A percentile compares a stretch with the other conserved stretches of the same genome.
Conservation (phyloP, 2,797 vertebrate genomes). For the Liparis tanakae region DNA sequence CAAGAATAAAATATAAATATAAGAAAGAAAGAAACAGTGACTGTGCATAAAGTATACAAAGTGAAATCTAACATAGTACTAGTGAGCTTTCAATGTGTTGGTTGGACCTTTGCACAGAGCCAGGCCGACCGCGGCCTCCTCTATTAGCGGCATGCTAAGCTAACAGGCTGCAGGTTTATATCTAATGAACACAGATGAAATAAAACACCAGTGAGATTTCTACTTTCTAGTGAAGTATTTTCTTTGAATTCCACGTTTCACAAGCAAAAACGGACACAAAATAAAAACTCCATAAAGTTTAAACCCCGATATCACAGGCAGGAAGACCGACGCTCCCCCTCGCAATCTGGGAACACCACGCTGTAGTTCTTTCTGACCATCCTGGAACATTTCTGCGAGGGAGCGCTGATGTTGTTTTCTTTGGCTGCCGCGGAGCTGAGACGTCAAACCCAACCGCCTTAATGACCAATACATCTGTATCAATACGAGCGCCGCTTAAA, state of each 20-base stretch:
- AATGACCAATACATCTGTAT: slow-evolving; percentile 83
- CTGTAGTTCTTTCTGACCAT: slow-evolving; percentile 55
- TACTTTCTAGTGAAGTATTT: not conserved
- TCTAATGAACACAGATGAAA: not conserved
- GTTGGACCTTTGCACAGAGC: not conserved
- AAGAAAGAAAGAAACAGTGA: too few relatives aligned
- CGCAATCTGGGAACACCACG: slow-evolving; percentile 66
- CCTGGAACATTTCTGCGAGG: slow-evolving; percentile 73
- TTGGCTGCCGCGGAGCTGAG: slow-evolving; percentile 76
- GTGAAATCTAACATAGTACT: too few relatives aligned
- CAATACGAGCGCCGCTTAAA: slow-evolving; percentile 71
- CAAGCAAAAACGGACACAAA: not conserved
- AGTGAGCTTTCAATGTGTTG: not conserved
- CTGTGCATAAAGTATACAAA: too few relatives aligned
- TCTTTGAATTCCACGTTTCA: not conserved
- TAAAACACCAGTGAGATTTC: not conserved
- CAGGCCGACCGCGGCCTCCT: not conserved
- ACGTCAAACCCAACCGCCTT: slow-evolving; percentile 80
- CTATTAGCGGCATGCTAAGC: slow-evolving; percentile 5
- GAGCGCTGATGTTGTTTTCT: slow-evolving; percentile 77
- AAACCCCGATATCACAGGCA: not conserved
- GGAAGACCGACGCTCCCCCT: slow-evolving; percentile 9
- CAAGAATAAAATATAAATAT: too few relatives aligned
- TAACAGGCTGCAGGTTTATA: not conserved
- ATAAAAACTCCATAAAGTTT: slow-evolving; percentile 1